Base-by-base conservation (phyloP, 2,888 invertebrate genomes). In the Dasysyrphus albostriatus region DNA sequence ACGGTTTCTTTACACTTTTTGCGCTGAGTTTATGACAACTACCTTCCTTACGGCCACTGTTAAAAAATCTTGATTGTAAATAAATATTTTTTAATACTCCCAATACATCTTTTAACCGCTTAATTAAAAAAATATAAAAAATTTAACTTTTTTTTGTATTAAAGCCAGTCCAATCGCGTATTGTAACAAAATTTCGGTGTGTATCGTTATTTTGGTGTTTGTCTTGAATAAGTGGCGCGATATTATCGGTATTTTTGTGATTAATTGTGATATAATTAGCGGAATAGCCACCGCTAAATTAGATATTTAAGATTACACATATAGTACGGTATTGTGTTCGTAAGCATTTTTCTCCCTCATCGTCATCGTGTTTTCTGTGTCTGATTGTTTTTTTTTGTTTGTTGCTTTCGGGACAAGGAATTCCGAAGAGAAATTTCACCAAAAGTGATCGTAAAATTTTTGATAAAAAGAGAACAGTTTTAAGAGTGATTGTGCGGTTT, bases 1-100 rank as follows among this genome's bases (percentile, higher is more conserved):
- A 87, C 87, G 87, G 80, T 83, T 87, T 83, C 83, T 83, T 65
- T 83, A 87, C 75, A 79, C 75, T 83, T 72, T 82, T 82, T 87
- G 87, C 79, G 75, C 58, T 83, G 74, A 65, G 75, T 83, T 83
- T 87, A 83, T 79, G 83, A 79, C 75, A 87, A 78, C 78, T 54
- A 69, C 69, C 69, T 54, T 39, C 39, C 54, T 74, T 83, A 70
- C 78, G 70, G 65, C 65, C 70, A 82, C 67, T 65, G 59, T 74
- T 47, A 65, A 32, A 65, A 65, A 65, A 47, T 49, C 8, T 24
- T 8, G 61, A 61, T 61, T 61, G 61, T 42, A 61, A 61, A 61
- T 61, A 24, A 29, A 39, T 61, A 39, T 24, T 42, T 61, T 19
- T 24, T 8, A 42, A 61, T 61, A 61, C 19, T 61, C 39, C 12